These are phyloP conservation scores for Tapirus terrestris DNA, from an alignment of 2,113 vertebrate genomes.

Conservation along the genomic window DNA sequence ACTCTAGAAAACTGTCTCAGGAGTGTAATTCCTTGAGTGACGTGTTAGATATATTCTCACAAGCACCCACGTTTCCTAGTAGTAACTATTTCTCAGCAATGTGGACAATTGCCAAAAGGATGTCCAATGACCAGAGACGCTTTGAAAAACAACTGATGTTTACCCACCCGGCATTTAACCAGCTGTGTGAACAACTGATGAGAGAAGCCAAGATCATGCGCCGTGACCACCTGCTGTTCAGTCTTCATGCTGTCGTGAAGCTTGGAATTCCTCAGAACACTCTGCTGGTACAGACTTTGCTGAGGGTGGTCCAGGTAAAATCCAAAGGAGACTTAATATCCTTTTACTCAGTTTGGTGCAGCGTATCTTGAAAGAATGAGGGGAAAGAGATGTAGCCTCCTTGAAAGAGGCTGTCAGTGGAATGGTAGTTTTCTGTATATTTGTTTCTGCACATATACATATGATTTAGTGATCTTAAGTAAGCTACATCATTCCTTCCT, in stretches of 20 bases:
- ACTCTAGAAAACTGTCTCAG: constrained; percentile 70
- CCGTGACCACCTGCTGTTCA: constrained; percentile 83
- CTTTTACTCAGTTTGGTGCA: neutral
- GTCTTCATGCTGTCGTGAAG: constrained; percentile 88
- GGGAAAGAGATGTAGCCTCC: neutral
- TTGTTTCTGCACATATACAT: neutral
- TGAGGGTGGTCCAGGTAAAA: constrained; percentile 92
- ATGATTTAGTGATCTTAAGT: neutral
- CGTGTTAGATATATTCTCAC: constrained; percentile 87
- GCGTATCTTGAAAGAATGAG: neutral
- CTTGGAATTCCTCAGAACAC: constrained; percentile 91
- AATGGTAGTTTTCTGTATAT: neutral
- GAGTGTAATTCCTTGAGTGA: constrained; percentile 89
- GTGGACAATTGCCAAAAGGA: constrained; percentile 88
- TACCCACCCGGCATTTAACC: constrained; percentile 87
- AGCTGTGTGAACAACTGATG: constrained; percentile 87
- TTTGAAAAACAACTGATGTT: constrained; percentile 91
- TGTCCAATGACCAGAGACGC: constrained; percentile 87
- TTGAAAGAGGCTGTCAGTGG: neutral
- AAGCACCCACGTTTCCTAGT: constrained; percentile 54
- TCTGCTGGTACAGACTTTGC: constrained; percentile 90
- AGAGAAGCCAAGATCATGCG: constrained; percentile 77
- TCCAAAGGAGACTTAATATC: neutral
- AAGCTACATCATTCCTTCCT: constrained; percentile 23
- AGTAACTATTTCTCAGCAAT: constrained; percentile 85